Evolutionary conservation across 2,113 vertebrate species (phyloP), one percentile per base, ranked within the genome.

Genomic region (Thryonomys swinderianus): DNA sequence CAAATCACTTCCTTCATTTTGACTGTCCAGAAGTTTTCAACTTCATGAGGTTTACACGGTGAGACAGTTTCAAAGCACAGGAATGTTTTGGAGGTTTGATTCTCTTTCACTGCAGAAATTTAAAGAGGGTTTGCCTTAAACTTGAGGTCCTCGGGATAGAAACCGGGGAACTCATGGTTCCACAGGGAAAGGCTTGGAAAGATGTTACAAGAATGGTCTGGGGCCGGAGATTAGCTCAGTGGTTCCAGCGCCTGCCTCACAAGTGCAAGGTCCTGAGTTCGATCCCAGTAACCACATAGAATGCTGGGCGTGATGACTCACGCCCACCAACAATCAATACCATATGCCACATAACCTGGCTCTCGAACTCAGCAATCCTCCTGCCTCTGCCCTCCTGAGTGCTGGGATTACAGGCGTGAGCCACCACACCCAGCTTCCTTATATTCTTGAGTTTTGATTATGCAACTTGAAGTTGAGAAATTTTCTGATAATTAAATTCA

Each of bases 401-500:
- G n/a, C n/a, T n/a, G n/a, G n/a, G n/a, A n/a, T n/a, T n/a, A n/a
- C n/a, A n/a, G n/a, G n/a, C n/a, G n/a, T n/a, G n/a, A n/a, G n/a
- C n/a, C n/a, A n/a, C n/a, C n/a, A n/a, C n/a, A n/a, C n/a, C n/a
- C n/a, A n/a, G n/a, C 92, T 83, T 82, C 86, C 48, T 83, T 66
- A 66, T 71, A 71, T 82, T 73, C 8, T 51, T 67, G 67, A 78
- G 27, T 62, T 82, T 90, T 95, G n/a, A 86, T 90, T 57, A 66
- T 66, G 30, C 21, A 85, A 20, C 5, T 53, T 34, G 45, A 30
- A 92, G 4, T 66, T 85, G 53, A 61, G 53, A 74, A 57, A 48
- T 88, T 92, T 91, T 74, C 55, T 85, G 85, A 73, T 79, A 84
- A 84, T 73, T 96, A 61, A 92, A 90, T 94, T 90, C 34, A 88